Evolutionary conservation across 2,888 invertebrate species (phyloP).

Genomic region (Pilophorus perplexus): DNA sequence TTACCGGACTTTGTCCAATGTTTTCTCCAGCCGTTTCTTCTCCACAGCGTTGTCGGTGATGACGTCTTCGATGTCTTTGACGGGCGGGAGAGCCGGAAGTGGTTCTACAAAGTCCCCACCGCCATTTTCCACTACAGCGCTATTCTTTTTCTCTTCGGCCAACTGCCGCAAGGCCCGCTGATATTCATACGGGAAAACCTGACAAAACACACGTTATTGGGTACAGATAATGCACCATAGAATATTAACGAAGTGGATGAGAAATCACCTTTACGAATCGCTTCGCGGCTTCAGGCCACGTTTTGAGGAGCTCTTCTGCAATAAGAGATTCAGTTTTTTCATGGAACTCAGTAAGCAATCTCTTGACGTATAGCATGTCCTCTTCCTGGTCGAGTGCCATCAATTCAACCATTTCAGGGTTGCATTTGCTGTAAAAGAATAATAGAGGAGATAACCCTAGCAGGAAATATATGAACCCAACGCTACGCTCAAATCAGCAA

Average conservation of each 20-base stretch:
- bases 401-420: conserved; percentile 92
- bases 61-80: conserved; percentile 83
- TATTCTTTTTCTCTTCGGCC: conserved; percentile 54
- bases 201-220: conserved; percentile 24
- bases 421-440: conserved; percentile 68
- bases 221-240: no score
- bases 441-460: background rate
- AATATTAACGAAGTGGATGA: no score
- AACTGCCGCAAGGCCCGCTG: conserved; percentile 80
- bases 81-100: conserved; percentile 27
- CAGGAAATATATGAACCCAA: conserved; percentile 13
- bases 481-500: no score
- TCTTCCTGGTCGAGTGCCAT: conserved; percentile 73
- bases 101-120: conserved; percentile 38
- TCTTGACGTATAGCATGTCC: conserved; percentile 74
- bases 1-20: conserved; percentile 73
- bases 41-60: conserved; percentile 73
- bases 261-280: conserved; percentile 83
- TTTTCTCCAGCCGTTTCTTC: conserved; percentile 76
- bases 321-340: conserved; percentile 84
- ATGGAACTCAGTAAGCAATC: conserved; percentile 78
- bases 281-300: conserved; percentile 73
- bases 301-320: conserved; percentile 71
- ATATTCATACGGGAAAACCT: conserved; percentile 96
- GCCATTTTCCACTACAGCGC: conserved; percentile 45